Evolutionary conservation across 2,113 vertebrate genomes (phyloP).

Genomic region (Alethe castanea): DNA sequence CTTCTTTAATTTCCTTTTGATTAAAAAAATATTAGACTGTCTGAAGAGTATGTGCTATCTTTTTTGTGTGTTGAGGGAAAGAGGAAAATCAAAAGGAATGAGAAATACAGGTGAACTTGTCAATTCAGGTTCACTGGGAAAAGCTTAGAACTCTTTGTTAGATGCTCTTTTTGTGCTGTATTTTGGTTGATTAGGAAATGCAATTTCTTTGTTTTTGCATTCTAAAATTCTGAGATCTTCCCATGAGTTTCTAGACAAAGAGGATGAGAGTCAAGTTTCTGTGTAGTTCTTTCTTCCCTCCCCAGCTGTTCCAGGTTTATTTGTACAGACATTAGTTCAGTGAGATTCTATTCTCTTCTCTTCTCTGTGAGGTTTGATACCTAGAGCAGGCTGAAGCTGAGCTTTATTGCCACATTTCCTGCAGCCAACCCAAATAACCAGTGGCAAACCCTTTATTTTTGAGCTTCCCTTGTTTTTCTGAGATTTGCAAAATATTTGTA

Average conservation of each 20-base stretch:
- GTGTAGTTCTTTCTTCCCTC: background rate
- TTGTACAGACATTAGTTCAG: background rate
- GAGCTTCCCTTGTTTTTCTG: background rate
- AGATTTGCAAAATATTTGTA: background rate
- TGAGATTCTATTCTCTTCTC: background rate
- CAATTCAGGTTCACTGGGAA: slow-evolving; percentile 27
- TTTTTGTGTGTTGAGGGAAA: slow-evolving; percentile 25
- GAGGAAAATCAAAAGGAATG: slow-evolving; percentile 56
- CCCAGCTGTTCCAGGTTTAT: background rate
- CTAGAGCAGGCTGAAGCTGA: background rate
- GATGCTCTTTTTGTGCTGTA: background rate
- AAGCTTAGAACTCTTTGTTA: slow-evolving; percentile 44
- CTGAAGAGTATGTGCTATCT: slow-evolving; percentile 58
- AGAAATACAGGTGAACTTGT: slow-evolving; percentile 53
- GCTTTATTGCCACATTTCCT: background rate
- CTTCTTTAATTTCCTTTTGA: slow-evolving; percentile 76
- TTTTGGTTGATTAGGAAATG: background rate
- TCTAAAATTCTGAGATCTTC: background rate
- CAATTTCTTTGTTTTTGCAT: background rate
- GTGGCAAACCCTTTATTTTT: background rate
- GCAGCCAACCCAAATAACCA: background rate
- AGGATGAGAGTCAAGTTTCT: background rate
- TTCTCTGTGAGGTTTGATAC: background rate
- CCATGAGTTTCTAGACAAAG: background rate
- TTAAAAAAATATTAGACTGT: slow-evolving; percentile 75